Percentiles rank a stretch among this genome's conserved stretches.
phyloP scores from a whole-genome alignment of 2,113 vertebrate species.

The Ochotona curzoniae region DNA sequence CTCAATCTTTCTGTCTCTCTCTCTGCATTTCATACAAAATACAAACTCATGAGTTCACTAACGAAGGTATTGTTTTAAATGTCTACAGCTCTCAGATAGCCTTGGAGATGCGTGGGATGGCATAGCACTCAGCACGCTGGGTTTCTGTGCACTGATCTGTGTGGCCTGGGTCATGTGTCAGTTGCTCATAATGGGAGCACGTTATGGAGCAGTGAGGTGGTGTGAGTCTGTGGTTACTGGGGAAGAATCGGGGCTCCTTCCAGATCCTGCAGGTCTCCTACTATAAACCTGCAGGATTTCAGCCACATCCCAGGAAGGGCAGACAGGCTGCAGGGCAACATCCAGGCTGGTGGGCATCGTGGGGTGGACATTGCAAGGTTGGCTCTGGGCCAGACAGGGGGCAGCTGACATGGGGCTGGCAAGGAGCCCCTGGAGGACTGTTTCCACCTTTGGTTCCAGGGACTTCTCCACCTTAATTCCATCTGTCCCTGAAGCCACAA shows the following conservation, averaged over 20 bases:
- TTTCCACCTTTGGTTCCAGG: background rate
- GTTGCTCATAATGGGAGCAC: background rate
- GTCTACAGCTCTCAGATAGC: too few species aligned
- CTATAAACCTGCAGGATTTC: too few species aligned
- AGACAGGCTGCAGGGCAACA: background rate
- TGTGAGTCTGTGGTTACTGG: too few species aligned
- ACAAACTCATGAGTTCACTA: too few species aligned
- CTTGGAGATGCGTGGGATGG: background rate
- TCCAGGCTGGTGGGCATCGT: background rate
- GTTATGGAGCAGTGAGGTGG: background rate
- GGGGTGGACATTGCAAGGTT: background rate
- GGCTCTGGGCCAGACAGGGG: background rate
- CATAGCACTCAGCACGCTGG: background rate
- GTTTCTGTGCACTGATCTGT: background rate
- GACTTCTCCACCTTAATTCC: background rate
- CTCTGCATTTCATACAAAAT: too few species aligned
- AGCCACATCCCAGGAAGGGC: too few species aligned
- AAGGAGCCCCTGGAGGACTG: background rate
- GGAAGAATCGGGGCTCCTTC: too few species aligned
- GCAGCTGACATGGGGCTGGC: background rate
- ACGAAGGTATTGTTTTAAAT: too few species aligned
- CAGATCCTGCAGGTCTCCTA: too few species aligned
- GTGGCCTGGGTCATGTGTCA: background rate
- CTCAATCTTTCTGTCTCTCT: too few species aligned
- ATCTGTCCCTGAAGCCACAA: too few species aligned